Conservation (phyloP, 2,113 vertebrate genomes). For the Turdus rufiventris region DNA sequence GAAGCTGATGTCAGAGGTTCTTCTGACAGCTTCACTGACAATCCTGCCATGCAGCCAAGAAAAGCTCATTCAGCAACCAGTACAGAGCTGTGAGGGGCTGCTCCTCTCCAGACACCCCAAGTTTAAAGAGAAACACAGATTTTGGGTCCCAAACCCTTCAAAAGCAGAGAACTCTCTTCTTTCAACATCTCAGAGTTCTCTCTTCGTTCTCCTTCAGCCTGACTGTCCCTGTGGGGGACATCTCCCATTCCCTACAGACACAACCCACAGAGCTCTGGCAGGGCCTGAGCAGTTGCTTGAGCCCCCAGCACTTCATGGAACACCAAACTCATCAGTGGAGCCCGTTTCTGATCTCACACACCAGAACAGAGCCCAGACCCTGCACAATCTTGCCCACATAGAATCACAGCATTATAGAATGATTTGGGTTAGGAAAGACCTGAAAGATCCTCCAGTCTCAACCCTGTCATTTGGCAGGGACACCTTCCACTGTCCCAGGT, state of each 20-base stretch:
- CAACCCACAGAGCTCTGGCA: neutral
- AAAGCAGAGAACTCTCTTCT: neutral
- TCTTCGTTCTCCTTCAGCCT: neutral
- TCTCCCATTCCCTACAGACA: neutral
- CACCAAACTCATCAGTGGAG: neutral
- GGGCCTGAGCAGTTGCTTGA: neutral
- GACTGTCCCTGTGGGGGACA: neutral
- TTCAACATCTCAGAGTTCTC: neutral
- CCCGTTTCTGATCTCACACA: neutral
- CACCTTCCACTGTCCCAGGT: rapidly evolving
- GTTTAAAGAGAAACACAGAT: neutral
- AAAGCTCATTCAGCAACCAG: neutral
- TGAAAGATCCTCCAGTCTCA: neutral
- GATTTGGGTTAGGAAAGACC: neutral
- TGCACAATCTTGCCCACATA: neutral
- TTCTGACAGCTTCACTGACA: neutral
- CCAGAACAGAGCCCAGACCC: neutral
- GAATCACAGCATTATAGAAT: neutral
- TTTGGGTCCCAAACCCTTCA: neutral
- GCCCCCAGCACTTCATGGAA: neutral
- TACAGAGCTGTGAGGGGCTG: neutral
- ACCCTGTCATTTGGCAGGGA: neutral
- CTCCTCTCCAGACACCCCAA: neutral
- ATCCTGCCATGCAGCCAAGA: neutral
- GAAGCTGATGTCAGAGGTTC: neutral